Evolutionary conservation across 2,888 invertebrate genomes (phyloP).

Genomic region (Tyria jacobaeae): DNA sequence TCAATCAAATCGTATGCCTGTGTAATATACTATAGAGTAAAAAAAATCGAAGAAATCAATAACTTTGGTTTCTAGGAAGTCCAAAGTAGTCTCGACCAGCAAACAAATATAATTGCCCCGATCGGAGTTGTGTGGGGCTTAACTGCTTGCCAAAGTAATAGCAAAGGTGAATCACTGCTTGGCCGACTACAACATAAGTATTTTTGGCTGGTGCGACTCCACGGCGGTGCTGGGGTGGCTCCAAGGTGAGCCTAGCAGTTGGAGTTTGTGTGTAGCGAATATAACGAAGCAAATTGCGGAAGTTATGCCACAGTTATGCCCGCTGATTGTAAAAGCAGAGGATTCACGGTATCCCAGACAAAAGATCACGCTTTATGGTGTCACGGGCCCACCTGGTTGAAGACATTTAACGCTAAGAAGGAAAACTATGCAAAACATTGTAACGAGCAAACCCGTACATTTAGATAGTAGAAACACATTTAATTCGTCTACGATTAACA

Average conservation of each 20-base stretch:
- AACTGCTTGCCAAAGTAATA: conserved; percentile 2
- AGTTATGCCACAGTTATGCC: not conserved
- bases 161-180: not conserved
- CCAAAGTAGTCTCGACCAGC: not conserved
- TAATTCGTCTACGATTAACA: too few species aligned
- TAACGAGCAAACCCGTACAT: too few species aligned
- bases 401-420: too few species aligned
- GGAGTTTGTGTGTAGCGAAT: conserved; percentile 24
- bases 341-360: not conserved
- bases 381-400: conserved; percentile 1
- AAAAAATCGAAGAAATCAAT: not conserved
- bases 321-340: conserved; percentile 11
- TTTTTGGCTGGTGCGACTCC: conserved; percentile 9
- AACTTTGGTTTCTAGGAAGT: conserved; percentile 1
- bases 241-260: conserved; percentile 10
- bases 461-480: too few species aligned
- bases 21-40: not conserved
- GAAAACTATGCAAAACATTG: not conserved
- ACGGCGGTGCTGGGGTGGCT: conserved; percentile 14
- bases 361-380: conserved; percentile 12
- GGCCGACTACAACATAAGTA: not conserved
- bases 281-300: conserved; percentile 10
- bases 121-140: conserved; percentile 8
- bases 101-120: conserved; percentile 7
- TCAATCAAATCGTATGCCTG: conserved; percentile 1